A percentile compares a stretch with the other conserved stretches of the same genome.
These are phyloP conservation scores for Solenodon paradoxus DNA, from an alignment of 2,113 vertebrate genomes.

Conservation along the genomic window DNA sequence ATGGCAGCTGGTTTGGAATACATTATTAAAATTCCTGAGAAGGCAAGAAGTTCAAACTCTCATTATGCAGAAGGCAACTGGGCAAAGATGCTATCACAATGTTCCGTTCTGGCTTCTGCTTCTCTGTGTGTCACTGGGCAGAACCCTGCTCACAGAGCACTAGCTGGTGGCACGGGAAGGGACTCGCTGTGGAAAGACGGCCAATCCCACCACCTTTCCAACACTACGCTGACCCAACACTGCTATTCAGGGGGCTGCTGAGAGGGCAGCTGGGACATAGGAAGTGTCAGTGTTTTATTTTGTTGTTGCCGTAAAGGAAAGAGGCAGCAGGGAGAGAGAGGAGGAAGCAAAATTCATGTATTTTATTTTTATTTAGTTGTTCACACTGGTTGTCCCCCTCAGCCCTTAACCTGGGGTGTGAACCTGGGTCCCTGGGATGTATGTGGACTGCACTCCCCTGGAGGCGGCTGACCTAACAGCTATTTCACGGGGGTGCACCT, in stretches of 20 bases:
- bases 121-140: background rate
- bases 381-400: too few relatives aligned
- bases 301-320: too few relatives aligned
- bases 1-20: background rate
- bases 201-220: background rate
- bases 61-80: background rate
- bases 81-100: background rate
- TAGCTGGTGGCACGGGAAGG: background rate
- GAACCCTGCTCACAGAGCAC: background rate
- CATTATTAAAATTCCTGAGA: background rate
- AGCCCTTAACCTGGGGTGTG: too few relatives aligned
- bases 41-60: background rate
- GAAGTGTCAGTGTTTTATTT: background rate
- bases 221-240: accelerated
- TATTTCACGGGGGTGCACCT: too few relatives aligned
- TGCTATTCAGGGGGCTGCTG: background rate
- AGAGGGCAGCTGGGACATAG: accelerated
- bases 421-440: too few relatives aligned
- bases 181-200: accelerated
- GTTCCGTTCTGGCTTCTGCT: background rate
- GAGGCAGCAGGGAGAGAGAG: too few relatives aligned
- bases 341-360: too few relatives aligned
- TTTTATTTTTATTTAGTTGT: too few relatives aligned
- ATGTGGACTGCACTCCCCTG: too few relatives aligned
- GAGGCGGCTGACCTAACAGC: too few relatives aligned